Evolutionary conservation across 2,113 vertebrate species (phyloP), one percentile per base, ranked within the genome.

Genomic region (Oenanthe melanoleuca): DNA sequence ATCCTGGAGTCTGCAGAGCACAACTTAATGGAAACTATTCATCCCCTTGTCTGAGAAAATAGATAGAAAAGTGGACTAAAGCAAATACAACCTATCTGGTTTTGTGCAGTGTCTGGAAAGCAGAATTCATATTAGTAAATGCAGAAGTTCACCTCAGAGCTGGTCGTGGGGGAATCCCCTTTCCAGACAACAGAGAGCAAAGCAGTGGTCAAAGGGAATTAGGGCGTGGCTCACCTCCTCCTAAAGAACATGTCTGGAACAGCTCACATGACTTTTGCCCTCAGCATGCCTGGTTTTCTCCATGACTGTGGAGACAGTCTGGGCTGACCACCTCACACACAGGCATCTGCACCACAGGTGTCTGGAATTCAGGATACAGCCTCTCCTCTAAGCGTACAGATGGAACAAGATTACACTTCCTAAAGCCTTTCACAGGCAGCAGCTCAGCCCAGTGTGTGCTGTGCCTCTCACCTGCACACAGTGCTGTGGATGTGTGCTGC

Each of bases 171-270:
- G 13, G 6, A 45, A 28, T 80, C 5, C 9, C 7, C n/a, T 67
- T 25, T 40, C 49, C 3, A 18, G 23, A 26, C 16, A 80, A 6
- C 0, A 0, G 60, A 33, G 53, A 64, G 37, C 0, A 0, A 67
- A 23, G 24, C 37, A 64, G 33, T 15, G 17, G 29, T 25, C 26
- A 59, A 45, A n/a, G 14, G 37, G 37, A 40, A 22, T 2, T 9
- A 31, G 53, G 49, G 52, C 19, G 70, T 23, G 12, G 17, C 47
- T 80, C 6, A 2, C 13, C 40, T 66, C 12, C 42, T 90, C 33
- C 52, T 67, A 1, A 53, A 49, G 72, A 45, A 79, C 8, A 11
- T 33, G 4, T 14, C 56, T 55, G 44, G 49, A 71, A 15, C 15
- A 87, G 12, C 33, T 87, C 31, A 45, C 50, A 17, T 1, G 0